Percentiles rank a stretch among this genome's conserved stretches.
Evolutionary conservation across 2,113 vertebrate genomes (phyloP).

Genomic region (Pterophyllum scalare): DNA sequence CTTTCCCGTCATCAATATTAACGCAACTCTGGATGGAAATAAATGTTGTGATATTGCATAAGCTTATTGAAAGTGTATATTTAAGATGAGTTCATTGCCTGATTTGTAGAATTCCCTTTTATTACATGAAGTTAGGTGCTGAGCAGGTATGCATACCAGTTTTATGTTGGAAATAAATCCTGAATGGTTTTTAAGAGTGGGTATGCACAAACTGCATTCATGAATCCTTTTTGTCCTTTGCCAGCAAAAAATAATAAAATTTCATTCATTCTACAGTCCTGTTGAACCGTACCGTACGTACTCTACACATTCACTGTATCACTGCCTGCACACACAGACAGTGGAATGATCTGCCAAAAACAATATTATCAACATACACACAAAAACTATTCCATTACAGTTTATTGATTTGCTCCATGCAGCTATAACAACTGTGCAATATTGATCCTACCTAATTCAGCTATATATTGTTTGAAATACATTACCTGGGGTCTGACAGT

Average conservation of each 20-base stretch:
- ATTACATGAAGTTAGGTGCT: fast-evolving
- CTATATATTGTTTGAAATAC: slow-evolving; percentile 48
- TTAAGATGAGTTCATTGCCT: neutral
- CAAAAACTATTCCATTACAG: slow-evolving; percentile 60
- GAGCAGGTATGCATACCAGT: neutral
- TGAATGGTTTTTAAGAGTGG: neutral
- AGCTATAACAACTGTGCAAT: slow-evolving; percentile 56
- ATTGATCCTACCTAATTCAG: slow-evolving; percentile 64
- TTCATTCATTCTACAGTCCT: neutral
- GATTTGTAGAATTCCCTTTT: neutral
- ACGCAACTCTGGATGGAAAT: neutral
- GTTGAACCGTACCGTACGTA: slow-evolving; percentile 10
- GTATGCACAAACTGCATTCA: neutral
- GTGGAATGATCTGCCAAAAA: slow-evolving; percentile 29
- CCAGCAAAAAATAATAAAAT: slow-evolving; percentile 26
- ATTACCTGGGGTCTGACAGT: slow-evolving; percentile 17
- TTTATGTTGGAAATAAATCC: neutral
- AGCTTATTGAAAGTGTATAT: neutral
- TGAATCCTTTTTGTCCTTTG: slow-evolving; percentile 14
- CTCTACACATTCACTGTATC: slow-evolving; percentile 1
- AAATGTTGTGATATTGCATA: neutral
- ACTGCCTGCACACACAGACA: neutral
- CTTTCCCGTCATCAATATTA: fast-evolving
- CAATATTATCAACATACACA: slow-evolving; percentile 40
- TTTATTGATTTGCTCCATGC: slow-evolving; percentile 68